These are phyloP conservation scores for Drosophila bunnanda DNA, from an alignment of 2,888 invertebrate genomes.

Conservation along the genomic window DNA sequence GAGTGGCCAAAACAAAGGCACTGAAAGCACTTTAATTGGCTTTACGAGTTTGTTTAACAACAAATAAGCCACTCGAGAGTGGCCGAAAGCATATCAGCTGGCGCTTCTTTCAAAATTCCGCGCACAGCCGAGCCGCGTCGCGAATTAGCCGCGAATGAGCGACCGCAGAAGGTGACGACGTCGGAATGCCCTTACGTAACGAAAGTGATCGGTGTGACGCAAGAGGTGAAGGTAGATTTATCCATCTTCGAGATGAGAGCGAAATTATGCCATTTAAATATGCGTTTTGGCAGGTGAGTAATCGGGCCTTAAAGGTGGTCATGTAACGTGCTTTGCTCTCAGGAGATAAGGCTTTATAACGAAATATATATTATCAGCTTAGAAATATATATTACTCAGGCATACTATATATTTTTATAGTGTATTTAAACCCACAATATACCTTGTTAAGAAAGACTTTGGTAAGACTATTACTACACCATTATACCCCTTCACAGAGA, in stretches of 20 bases:
- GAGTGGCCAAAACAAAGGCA: constrained; percentile 10
- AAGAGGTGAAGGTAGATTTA: constrained; percentile 19
- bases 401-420: too few species aligned
- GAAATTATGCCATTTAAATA: neutral
- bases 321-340: neutral
- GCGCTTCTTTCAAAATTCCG: constrained; percentile 42
- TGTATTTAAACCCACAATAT: too few species aligned
- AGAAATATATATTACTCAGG: too few species aligned
- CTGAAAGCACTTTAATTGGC: constrained; percentile 45
- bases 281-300: neutral
- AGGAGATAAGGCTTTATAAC: too few species aligned
- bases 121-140: constrained; percentile 25
- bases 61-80: constrained; percentile 34
- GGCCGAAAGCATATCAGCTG: constrained; percentile 11
- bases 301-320: neutral
- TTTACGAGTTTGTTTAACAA: constrained; percentile 46
- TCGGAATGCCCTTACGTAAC: constrained; percentile 26
- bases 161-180: constrained; percentile 27
- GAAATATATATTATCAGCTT: too few species aligned
- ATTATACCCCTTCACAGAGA: neutral
- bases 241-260: constrained; percentile 5
- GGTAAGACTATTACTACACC: neutral
- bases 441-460: too few species aligned
- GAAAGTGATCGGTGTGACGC: constrained; percentile 11
- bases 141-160: constrained; percentile 25